phyloP scores from a whole-genome alignment of 2,113 vertebrate genomes.

The Lasiurus borealis region DNA sequence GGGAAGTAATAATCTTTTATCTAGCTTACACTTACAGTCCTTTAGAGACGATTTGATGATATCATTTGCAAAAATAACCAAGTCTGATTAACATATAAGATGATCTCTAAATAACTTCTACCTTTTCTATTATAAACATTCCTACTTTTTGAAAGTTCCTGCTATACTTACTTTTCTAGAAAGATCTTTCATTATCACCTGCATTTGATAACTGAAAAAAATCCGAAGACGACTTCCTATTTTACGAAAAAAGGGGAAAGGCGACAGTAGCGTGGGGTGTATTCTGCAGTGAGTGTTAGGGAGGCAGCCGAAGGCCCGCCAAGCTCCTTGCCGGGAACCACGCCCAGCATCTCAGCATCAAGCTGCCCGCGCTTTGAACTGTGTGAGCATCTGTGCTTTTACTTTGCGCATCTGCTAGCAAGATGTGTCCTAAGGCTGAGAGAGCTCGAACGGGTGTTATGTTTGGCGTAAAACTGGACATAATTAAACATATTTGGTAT shows the following conservation, averaged over 20 bases:
- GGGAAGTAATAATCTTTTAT: slow-evolving; percentile 26
- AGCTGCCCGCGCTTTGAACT: not conserved
- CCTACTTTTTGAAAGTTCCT: not conserved
- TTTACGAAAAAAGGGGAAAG: not conserved
- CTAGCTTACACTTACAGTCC: not conserved
- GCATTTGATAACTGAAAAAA: not conserved
- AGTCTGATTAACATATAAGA: not conserved
- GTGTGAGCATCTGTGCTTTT: not conserved
- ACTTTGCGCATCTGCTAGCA: not conserved
- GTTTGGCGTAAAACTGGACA: not conserved
- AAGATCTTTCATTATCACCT: not conserved
- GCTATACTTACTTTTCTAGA: not conserved
- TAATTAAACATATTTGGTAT: not conserved
- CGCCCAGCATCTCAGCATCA: not conserved
- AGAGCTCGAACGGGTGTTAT: not conserved
- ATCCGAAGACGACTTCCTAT: not conserved
- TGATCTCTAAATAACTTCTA: not conserved
- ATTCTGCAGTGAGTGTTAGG: not conserved
- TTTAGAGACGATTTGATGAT: not conserved
- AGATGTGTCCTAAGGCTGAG: not conserved
- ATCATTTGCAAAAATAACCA: slow-evolving; percentile 22
- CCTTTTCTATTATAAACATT: not conserved
- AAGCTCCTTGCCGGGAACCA: not conserved
- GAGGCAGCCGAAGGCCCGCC: not conserved
- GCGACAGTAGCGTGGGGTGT: not conserved